Base-by-base conservation (phyloP, 2,888 invertebrate genomes). In the Myathropa florea region DNA sequence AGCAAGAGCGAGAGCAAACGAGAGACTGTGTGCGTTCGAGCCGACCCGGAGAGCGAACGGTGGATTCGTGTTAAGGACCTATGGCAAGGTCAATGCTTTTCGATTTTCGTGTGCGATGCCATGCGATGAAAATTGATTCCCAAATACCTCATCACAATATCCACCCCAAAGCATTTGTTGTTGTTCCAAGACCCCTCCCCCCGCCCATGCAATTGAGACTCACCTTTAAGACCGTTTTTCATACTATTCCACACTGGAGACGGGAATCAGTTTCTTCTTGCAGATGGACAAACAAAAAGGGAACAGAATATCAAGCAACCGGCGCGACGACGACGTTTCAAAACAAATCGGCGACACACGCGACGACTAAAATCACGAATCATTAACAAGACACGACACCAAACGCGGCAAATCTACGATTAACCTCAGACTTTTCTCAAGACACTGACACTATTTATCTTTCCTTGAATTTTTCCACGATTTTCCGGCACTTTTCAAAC, bases 41-140 rank as follows among this genome's bases (percentile, higher is more conserved):
- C 75, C 57, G 46, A 55, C 57, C 70, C 61, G 61, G 61, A 70
- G 76, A 76, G 71, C 67, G 72, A 71, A 75, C 71, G 67, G 70
- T 61, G 67, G 61, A 83, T 87, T 80, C 83, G 83, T 87, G 87
- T 83, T 87, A 87, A 87, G 83, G 87, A 87, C 89, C 89, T 89
- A 88, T 84, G 89, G 80, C 89, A 89, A 89, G 89, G 89, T 89
- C 89, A 89, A 89, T 89, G 89, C 86, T 89, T 89, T 89, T 89
- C 89, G 85, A 85, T 85, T 85, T 85, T 82, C 55, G 73, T 80
- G 70, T 55, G 78, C 78, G 78, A 68, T 68, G 83, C 55, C 18
- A 59, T 83, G 80, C 82, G 82, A 46, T 65, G 82, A 57, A 71
- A 64, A 64, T 78, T 70, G 57, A 79, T 64, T 61, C 6, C 63